phyloP scores from a whole-genome alignment of 2,113 vertebrate genomes.

The Takifugu bimaculatus region DNA sequence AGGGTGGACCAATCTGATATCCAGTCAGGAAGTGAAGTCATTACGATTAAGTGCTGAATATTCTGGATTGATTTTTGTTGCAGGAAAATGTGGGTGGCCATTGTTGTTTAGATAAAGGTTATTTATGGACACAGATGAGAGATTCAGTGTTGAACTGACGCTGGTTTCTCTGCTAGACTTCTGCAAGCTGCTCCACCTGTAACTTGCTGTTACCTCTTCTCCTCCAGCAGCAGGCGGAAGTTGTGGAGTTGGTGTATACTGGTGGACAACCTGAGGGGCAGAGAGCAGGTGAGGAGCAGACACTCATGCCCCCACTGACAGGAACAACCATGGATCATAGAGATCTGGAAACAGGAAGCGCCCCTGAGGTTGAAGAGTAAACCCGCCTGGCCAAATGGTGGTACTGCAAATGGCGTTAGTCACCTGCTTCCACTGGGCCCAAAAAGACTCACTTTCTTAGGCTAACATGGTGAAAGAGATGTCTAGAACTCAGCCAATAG shows the following conservation, averaged over 20 bases:
- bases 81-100: not conserved
- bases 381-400: too few species aligned
- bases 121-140: not conserved
- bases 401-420: too few species aligned
- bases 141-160: not conserved
- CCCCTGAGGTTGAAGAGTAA: too few species aligned
- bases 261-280: constrained; percentile 83
- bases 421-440: too few species aligned
- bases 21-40: too few species aligned
- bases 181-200: not conserved
- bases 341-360: too few species aligned
- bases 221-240: constrained; percentile 85
- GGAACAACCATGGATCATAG: not conserved
- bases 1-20: too few species aligned
- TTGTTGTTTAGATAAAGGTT: not conserved
- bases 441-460: too few species aligned
- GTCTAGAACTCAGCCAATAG: too few species aligned
- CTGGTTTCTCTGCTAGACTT: not conserved
- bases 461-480: too few species aligned
- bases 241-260: constrained; percentile 90
- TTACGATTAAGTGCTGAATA: too few species aligned
- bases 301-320: not conserved
- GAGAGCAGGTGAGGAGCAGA: not conserved
- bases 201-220: constrained; percentile 82
- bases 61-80: not conserved